phyloP scores from a whole-genome alignment of 2,888 invertebrate genomes.

The Lasioglossum zephyrum region DNA sequence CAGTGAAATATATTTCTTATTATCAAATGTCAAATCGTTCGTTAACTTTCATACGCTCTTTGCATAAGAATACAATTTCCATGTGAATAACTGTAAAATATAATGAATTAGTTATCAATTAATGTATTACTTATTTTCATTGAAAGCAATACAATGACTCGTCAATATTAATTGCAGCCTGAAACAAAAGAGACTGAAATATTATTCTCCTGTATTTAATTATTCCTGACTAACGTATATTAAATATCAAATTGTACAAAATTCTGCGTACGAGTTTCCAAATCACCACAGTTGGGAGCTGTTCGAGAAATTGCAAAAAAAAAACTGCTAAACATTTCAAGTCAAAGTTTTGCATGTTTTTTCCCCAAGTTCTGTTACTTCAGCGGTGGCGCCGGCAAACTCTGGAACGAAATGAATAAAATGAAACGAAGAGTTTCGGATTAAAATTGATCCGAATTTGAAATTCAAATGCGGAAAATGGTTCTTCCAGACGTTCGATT shows the following conservation, averaged over 20 bases:
- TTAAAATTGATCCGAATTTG: constrained; percentile 10
- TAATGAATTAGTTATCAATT: neutral
- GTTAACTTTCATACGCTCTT: neutral
- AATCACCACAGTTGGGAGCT: neutral
- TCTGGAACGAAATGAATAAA: neutral
- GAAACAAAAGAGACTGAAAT: neutral
- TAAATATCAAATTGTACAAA: neutral
- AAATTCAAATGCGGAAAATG: neutral
- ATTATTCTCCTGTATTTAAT: neutral
- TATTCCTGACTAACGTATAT: neutral
- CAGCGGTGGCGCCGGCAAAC: neutral
- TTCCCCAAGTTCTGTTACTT: neutral
- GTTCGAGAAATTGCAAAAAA: neutral
- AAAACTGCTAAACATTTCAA: neutral
- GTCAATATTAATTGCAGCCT: neutral
- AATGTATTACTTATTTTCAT: neutral
- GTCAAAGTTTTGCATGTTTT: neutral
- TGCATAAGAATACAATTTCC: neutral
- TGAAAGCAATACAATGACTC: neutral
- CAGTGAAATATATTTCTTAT: neutral
- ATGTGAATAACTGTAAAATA: neutral
- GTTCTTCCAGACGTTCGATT: neutral
- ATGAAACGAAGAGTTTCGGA: neutral
- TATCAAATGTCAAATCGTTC: neutral
- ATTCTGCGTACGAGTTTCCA: neutral